Conservation (phyloP, 2,113 vertebrate genomes). For the Cepphus grylle region DNA sequence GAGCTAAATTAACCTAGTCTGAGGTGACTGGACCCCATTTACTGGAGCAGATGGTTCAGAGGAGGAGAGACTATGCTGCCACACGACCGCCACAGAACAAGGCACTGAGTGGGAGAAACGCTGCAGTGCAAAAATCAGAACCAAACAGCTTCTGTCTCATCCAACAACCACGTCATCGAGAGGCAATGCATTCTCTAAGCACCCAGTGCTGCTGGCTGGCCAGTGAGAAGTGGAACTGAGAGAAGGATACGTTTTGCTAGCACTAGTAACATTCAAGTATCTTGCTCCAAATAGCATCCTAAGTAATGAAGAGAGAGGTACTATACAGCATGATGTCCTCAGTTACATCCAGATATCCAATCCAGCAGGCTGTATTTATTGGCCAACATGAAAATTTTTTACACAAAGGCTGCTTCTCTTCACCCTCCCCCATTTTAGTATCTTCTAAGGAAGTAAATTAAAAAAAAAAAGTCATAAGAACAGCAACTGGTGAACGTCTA, state of each 20-base stretch:
- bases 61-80: neutral
- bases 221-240: neutral
- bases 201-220: neutral
- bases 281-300: neutral
- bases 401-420: neutral
- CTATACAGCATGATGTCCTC: neutral
- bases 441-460: neutral
- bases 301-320: neutral
- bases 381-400: neutral
- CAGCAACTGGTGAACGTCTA: neutral
- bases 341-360: neutral
- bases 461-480: neutral
- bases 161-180: neutral
- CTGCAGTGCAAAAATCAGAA: neutral
- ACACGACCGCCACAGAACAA: neutral
- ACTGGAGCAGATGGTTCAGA: neutral
- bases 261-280: neutral
- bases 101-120: neutral
- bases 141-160: neutral
- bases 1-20: neutral
- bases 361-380: neutral
- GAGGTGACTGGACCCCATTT: neutral
- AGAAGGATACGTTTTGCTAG: neutral
- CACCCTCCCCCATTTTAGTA: neutral
- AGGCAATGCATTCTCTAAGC: too few relatives aligned